Percentiles rank a stretch among this genome's conserved stretches.
phyloP scores from a whole-genome alignment of 2,113 vertebrate species.

The Epinephelus cyanopodus region DNA sequence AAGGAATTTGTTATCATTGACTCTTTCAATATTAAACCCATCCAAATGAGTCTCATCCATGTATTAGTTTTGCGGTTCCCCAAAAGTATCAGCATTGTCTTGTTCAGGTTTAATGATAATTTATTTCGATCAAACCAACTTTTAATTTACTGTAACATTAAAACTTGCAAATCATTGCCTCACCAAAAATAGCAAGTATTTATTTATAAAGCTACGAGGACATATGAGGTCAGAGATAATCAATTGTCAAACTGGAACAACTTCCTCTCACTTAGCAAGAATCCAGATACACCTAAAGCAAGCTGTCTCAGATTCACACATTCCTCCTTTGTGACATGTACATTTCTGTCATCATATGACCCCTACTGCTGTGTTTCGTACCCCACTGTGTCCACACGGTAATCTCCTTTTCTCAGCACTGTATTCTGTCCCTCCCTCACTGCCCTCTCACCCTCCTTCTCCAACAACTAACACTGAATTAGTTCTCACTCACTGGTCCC shows the following conservation, averaged over 20 bases:
- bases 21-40: too few relatives aligned
- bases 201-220: not conserved
- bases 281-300: not conserved
- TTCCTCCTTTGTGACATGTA: not conserved
- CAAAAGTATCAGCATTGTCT: too few relatives aligned
- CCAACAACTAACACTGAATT: conserved; percentile 48
- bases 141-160: too few relatives aligned
- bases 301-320: not conserved
- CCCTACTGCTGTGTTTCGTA: not conserved
- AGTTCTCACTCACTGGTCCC: conserved; percentile 38
- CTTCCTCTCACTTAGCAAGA: not conserved
- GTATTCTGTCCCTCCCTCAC: not conserved
- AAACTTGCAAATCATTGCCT: too few relatives aligned
- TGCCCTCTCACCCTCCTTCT: conserved; percentile 12
- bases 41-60: too few relatives aligned
- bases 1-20: too few relatives aligned
- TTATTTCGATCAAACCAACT: too few relatives aligned
- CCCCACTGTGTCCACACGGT: not conserved
- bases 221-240: not conserved
- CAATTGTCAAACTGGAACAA: not conserved
- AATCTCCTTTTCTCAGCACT: not conserved
- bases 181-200: not conserved
- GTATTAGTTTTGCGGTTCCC: too few relatives aligned
- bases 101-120: too few relatives aligned
- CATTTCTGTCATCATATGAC: not conserved